phyloP scores from a whole-genome alignment of 2,888 invertebrate genomes.

The Endomychus coccineus region DNA sequence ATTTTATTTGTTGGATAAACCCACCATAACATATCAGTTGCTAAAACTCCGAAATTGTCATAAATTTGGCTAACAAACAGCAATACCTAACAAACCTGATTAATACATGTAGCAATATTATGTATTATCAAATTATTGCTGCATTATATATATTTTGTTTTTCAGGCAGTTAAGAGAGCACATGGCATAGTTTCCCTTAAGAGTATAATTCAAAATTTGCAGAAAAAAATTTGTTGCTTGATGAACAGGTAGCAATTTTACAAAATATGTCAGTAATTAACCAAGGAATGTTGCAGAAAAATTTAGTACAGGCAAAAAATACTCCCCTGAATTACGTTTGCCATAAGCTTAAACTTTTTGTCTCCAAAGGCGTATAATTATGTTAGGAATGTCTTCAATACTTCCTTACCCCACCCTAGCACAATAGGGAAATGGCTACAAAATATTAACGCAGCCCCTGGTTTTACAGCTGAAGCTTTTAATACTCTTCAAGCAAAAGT shows the following conservation, averaged over 20 bases:
- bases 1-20: no score
- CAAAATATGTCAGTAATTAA: constrained; percentile 9
- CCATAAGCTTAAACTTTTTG: constrained; percentile 21
- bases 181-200: constrained; percentile 9
- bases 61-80: no score
- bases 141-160: no score
- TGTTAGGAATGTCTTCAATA: constrained; percentile 9
- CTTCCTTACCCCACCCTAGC: constrained; percentile 15
- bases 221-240: constrained; percentile 5
- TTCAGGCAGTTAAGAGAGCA: no score
- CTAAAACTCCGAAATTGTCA: no score
- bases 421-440: constrained; percentile 23
- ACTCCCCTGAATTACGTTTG: constrained; percentile 19
- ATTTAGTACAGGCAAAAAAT: constrained; percentile 11
- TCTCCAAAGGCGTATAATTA: constrained; percentile 11
- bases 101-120: no score
- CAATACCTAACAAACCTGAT: no score
- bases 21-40: no score
- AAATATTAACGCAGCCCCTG: constrained; percentile 21
- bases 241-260: constrained; percentile 6
- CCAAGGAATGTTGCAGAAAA: constrained; percentile 8
- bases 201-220: constrained; percentile 6
- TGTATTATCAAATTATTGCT: no score
- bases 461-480: constrained; percentile 23
- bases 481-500: constrained; percentile 19